phyloP scores from a whole-genome alignment of 2,888 invertebrate genomes.

The Slavum lentiscoides region DNA sequence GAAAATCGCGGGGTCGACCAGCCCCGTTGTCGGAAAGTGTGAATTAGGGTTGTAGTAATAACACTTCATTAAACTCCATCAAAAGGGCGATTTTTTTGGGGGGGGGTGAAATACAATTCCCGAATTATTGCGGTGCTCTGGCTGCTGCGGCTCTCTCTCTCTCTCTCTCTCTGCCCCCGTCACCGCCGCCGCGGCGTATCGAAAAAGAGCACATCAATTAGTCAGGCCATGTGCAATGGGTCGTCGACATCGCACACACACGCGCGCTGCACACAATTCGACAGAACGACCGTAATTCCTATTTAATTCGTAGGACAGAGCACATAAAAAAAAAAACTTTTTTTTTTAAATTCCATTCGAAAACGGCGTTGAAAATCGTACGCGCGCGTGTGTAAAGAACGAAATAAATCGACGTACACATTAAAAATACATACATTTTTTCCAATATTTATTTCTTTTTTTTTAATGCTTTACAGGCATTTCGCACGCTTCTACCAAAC shows the following conservation, averaged over 20 bases:
- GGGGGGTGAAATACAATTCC: constrained; percentile 4
- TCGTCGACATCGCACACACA: constrained; percentile 31
- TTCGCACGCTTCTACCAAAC: too few relatives aligned
- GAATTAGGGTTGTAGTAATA: constrained; percentile 54
- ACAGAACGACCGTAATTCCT: constrained; percentile 45
- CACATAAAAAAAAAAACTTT: constrained; percentile 34
- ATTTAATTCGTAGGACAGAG: constrained; percentile 27
- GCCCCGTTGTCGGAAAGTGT: constrained; percentile 31
- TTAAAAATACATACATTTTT: too few relatives aligned
- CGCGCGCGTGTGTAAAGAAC: too few relatives aligned
- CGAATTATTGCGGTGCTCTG: neutral
- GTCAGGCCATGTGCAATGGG: constrained; percentile 51
- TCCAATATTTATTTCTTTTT: too few relatives aligned
- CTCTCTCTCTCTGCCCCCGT: too few relatives aligned
- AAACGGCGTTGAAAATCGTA: too few relatives aligned
- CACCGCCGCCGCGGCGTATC: constrained; percentile 33
- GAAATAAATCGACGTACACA: too few relatives aligned
- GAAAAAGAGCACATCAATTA: constrained; percentile 51
- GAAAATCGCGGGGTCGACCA: constrained; percentile 34
- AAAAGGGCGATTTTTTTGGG: constrained; percentile 51
- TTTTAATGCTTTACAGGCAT: too few relatives aligned
- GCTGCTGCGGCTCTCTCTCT: too few relatives aligned
- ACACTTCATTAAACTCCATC: constrained; percentile 55
- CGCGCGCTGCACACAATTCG: neutral
- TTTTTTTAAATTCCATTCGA: neutral